A percentile compares a stretch with the other conserved stretches of the same genome.
Evolutionary conservation across 2,888 invertebrate genomes (phyloP).

Genomic region (Andrena praecox): DNA sequence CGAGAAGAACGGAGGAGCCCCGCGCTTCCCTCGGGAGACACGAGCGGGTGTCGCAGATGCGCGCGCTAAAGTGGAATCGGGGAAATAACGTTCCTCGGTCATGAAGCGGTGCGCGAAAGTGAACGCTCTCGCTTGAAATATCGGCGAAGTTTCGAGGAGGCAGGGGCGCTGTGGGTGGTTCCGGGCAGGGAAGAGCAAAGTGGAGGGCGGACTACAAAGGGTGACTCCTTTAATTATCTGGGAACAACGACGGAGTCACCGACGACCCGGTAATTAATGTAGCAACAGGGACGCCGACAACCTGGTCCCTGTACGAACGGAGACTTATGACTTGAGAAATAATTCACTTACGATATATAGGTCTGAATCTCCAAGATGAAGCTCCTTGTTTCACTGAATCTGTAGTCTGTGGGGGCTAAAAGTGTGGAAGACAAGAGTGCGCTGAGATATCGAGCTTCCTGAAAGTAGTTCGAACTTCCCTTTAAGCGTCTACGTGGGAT

Average conservation of each 20-base stretch:
- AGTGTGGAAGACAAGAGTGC: not conserved
- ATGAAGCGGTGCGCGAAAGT: constrained; percentile 23
- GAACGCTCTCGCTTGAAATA: constrained; percentile 39
- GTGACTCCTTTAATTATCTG: constrained; percentile 61
- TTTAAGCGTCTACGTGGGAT: constrained; percentile 16
- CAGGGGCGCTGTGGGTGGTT: not conserved
- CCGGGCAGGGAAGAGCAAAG: constrained; percentile 13
- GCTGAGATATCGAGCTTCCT: constrained; percentile 1
- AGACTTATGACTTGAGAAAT: too few species aligned
- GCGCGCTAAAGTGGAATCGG: constrained; percentile 4
- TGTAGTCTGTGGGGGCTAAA: not conserved
- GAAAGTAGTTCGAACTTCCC: constrained; percentile 17
- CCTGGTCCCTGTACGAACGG: constrained; percentile 3
- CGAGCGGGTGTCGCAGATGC: constrained; percentile 42
- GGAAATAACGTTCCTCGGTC: constrained; percentile 10
- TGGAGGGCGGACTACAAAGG: constrained; percentile 13
- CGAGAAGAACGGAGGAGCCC: constrained; percentile 8
- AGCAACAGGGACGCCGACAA: constrained; percentile 35
- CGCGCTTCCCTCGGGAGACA: constrained; percentile 14
- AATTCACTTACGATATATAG: constrained; percentile 9
- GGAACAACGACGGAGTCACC: constrained; percentile 22
- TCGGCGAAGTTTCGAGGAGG: constrained; percentile 40
- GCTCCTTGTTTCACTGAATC: not conserved
- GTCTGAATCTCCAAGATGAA: not conserved
- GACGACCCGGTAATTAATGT: constrained; percentile 66